Conservation (phyloP, 1,140 invertebrate species). For the Armadillidium nasatum region DNA sequence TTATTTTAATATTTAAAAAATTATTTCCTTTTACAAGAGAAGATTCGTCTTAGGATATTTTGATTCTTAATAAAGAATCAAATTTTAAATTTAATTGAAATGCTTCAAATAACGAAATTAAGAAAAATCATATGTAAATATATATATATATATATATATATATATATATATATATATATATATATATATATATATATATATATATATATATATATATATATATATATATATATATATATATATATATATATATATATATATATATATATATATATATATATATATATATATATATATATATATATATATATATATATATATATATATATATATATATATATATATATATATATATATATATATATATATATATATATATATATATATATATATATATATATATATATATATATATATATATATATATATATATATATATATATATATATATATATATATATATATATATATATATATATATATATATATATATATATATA, state of each 20-base stretch:
- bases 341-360: neutral
- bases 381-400: conserved; percentile 8
- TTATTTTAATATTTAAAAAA: too few relatives aligned
- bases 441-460: neutral
- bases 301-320: conserved; percentile 11
- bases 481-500: conserved; percentile 20
- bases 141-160: too few relatives aligned
- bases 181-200: conserved; percentile 7
- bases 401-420: neutral
- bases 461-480: conserved; percentile 18
- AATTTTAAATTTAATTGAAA: too few relatives aligned
- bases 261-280: too few relatives aligned
- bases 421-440: neutral
- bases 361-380: too few relatives aligned
- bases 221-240: conserved; percentile 9
- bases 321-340: conserved; percentile 9
- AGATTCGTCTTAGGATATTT: too few relatives aligned
- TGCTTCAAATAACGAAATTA: too few relatives aligned
- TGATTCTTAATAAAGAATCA: too few relatives aligned
- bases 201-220: conserved; percentile 13
- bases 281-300: neutral
- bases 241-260: neutral
- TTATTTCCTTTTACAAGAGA: too few relatives aligned
- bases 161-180: too few relatives aligned
- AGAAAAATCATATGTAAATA: neutral